These are phyloP conservation scores for Cladorhizidae sp. DNA, from an alignment of 37 sponge, comb jelly and placozoan genomes.

Conservation along the genomic window DNA sequence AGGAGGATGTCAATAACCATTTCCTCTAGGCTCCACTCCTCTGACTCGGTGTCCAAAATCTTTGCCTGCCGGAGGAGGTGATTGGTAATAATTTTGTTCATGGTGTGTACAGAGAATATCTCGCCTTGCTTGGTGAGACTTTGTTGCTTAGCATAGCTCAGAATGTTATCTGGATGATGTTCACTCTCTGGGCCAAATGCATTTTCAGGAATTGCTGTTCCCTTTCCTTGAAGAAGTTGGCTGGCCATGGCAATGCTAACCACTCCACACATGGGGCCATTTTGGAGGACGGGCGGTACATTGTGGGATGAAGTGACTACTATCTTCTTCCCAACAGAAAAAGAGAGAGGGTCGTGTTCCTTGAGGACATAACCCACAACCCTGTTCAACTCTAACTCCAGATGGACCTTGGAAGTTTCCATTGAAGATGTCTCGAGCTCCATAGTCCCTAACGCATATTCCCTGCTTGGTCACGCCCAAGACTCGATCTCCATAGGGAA, in stretches of 20 bases:
- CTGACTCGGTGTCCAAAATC: neutral
- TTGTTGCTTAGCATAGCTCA: neutral
- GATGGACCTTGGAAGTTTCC: no score
- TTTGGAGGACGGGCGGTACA: conserved; percentile 30
- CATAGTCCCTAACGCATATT: no score
- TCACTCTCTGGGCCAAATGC: neutral
- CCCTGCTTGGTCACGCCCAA: no score
- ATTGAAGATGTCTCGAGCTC: no score
- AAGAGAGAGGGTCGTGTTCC: neutral
- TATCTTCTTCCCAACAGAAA: neutral
- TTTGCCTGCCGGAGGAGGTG: conserved; percentile 14
- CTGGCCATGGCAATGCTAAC: conserved; percentile 50
- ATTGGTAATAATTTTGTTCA: conserved; percentile 11
- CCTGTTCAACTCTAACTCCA: neutral
- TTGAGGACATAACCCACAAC: neutral
- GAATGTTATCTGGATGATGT: conserved; percentile 14
- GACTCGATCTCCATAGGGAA: no score
- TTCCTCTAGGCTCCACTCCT: neutral
- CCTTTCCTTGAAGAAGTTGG: conserved; percentile 8
- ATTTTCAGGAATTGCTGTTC: neutral
- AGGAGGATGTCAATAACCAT: neutral
- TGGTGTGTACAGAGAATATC: conserved; percentile 37
- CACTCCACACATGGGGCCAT: conserved; percentile 66
- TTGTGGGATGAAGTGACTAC: neutral
- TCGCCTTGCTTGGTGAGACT: conserved; percentile 49